Percentiles rank a stretch among this genome's conserved stretches.
Conservation (phyloP, 2,888 invertebrate genomes). For the Lepidonotus clava region DNA sequence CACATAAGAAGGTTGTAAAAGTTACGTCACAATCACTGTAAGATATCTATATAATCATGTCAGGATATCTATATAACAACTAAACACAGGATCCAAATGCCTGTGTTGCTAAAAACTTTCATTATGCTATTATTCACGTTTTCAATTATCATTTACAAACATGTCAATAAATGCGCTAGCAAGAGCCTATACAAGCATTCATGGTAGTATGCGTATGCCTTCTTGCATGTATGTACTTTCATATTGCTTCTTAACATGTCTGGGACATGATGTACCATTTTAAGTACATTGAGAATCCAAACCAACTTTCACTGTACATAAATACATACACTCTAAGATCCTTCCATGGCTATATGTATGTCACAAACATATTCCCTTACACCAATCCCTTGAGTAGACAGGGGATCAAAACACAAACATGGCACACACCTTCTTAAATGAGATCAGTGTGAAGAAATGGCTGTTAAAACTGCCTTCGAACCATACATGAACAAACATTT, state of each 20-base stretch:
- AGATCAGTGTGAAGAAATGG: slow-evolving; percentile 33
- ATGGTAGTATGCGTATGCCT: background rate
- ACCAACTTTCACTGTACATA: background rate
- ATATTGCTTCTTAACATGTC: slow-evolving; percentile 41
- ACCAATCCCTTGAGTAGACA: background rate
- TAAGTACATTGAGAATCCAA: too few relatives aligned
- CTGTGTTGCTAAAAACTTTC: slow-evolving; percentile 35
- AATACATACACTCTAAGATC: background rate
- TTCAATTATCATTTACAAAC: background rate
- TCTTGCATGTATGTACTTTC: background rate
- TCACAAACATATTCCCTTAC: background rate
- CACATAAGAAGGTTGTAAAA: slow-evolving; percentile 33
- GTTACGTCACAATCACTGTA: slow-evolving; percentile 32
- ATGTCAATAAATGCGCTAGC: slow-evolving; percentile 27
- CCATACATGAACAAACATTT: background rate
- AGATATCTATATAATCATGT: slow-evolving; percentile 27
- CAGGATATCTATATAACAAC: slow-evolving; percentile 15
- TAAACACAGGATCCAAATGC: slow-evolving; percentile 13
- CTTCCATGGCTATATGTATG: background rate
- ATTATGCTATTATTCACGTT: slow-evolving; percentile 32
- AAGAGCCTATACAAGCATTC: slow-evolving; percentile 2
- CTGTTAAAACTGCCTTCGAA: background rate
- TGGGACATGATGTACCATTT: background rate
- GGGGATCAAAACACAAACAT: slow-evolving; percentile 1
- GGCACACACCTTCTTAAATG: background rate